Base-by-base conservation (phyloP, 2,113 vertebrate species). In the Hypomesus transpacificus region DNA sequence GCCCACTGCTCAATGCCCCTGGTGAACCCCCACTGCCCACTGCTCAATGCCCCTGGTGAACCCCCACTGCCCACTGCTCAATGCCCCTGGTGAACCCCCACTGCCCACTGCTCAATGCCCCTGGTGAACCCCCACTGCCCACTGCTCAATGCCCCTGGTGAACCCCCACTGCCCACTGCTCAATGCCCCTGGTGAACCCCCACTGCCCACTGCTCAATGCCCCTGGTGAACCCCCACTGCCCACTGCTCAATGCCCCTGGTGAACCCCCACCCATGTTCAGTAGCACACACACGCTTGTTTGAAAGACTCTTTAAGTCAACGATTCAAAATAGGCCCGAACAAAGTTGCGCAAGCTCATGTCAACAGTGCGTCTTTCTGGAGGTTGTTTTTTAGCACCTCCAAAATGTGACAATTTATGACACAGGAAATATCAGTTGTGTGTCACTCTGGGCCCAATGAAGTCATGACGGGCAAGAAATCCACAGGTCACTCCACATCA, bases 151-250 rank as follows among this genome's bases (percentile, higher is more conserved):
- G 70, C 61, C 64, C 75, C 70, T 68, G 67, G 4, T 66, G n/a
- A n/a, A n/a, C n/a, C n/a, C n/a, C 59, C 58, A 71, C 66, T 77
- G 65, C 72, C 77, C 34, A 53, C 74, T 59, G 57, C 78, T 73
- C 69, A 26, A 28, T 77, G 70, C 61, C 64, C 75, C 70, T 68
- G 67, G 4, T 66, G n/a, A n/a, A n/a, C n/a, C n/a, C n/a, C 59
- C 58, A 71, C 66, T 77, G 65, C 72, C 77, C 34, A 53, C 74
- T 59, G 57, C 78, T 73, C 69, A 26, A 28, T 77, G 70, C 61
- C 64, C 75, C 70, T 68, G 67, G 4, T 66, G n/a, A n/a, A n/a
- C n/a, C n/a, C n/a, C 59, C 58, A 71, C 66, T 77, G 65, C 72
- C 77, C 34, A 53, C 74, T 59, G 57, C 78, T 73, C 69, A 26